Evolutionary conservation across 1,140 invertebrate species (phyloP).

Genomic region (Lycorma delicatula): DNA sequence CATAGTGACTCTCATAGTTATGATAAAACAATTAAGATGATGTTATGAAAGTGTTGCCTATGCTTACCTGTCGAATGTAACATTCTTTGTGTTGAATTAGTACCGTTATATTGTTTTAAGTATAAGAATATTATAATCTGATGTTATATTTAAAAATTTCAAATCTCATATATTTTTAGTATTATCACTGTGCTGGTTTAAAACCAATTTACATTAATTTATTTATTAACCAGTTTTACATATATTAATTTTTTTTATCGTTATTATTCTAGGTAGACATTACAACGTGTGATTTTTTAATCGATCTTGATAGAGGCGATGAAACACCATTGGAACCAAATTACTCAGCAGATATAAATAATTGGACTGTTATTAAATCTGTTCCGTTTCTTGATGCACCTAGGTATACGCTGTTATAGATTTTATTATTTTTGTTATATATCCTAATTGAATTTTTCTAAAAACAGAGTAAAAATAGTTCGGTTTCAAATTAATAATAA

Average conservation of each 20-base stretch:
- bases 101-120: neutral
- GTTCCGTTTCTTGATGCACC: constrained; percentile 68
- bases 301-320: constrained; percentile 73
- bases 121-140: neutral
- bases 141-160: neutral
- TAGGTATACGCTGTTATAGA: constrained; percentile 39
- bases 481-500: neutral
- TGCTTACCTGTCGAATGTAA: too few species aligned
- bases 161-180: neutral
- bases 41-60: too few species aligned
- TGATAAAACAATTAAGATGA: too few species aligned
- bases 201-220: neutral
- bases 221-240: neutral
- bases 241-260: neutral
- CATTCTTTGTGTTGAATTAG: neutral
- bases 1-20: too few species aligned
- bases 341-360: constrained; percentile 60
- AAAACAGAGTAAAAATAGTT: neutral
- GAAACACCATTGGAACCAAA: constrained; percentile 66
- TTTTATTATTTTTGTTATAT: neutral
- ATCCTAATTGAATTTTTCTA: neutral
- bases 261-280: constrained; percentile 57
- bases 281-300: constrained; percentile 69
- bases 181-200: neutral
- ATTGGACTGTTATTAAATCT: constrained; percentile 66